A percentile compares a stretch with the other conserved stretches of the same genome.
These are phyloP conservation scores for Microcebus jonahi DNA, from an alignment of 2,113 vertebrate genomes.

Conservation along the genomic window DNA sequence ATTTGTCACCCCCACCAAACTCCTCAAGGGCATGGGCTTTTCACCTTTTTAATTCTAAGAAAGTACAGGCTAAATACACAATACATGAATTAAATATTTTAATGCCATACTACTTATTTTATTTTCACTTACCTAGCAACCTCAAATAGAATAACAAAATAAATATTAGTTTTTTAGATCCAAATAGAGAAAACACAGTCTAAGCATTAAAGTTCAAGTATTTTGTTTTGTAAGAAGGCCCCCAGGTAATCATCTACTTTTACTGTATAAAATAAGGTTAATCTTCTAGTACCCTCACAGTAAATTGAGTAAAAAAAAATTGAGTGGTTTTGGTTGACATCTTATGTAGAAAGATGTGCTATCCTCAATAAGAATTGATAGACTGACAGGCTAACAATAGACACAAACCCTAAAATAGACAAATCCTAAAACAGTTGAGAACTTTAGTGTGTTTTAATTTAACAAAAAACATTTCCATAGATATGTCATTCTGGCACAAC, in stretches of 20 bases:
- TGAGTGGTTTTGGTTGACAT: not conserved
- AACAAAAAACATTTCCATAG: not conserved
- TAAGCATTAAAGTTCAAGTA: not conserved
- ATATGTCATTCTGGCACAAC: not conserved
- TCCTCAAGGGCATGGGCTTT: not conserved
- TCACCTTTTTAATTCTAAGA: not conserved
- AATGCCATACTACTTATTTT: not conserved
- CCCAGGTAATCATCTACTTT: not conserved
- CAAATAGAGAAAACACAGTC: not conserved
- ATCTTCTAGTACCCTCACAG: not conserved
- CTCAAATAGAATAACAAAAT: not conserved
- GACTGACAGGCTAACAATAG: not conserved
- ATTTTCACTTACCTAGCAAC: not conserved
- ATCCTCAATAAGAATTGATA: not conserved
- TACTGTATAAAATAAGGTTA: not conserved
- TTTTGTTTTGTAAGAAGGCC: not conserved
- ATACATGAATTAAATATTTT: not conserved
- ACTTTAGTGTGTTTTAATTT: not conserved
- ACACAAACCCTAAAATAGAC: not conserved
- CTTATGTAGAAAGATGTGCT: not conserved
- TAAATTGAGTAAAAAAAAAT: not conserved
- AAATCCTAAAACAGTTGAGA: not conserved
- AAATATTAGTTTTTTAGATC: not conserved
- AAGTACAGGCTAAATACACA: not conserved
- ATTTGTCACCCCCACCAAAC: not conserved